These are phyloP conservation scores for Sinocyclocheilus maitianheensis DNA, from an alignment of 2,113 vertebrate species.

Conservation along the genomic window DNA sequence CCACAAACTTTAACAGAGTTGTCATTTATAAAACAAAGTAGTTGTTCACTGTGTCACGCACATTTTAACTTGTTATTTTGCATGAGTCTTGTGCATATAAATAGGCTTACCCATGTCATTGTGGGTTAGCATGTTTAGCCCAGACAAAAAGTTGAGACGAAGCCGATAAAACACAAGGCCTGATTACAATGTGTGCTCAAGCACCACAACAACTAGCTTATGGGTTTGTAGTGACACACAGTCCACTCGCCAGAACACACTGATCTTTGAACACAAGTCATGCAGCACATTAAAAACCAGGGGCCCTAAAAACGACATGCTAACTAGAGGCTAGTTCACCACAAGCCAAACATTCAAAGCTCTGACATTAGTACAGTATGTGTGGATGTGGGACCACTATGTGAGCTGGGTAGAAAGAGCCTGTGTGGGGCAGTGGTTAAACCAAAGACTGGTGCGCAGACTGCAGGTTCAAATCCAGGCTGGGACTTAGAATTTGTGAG, in stretches of 20 bases:
- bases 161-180: neutral
- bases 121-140: neutral
- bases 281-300: conserved; percentile 41
- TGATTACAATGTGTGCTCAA: conserved; percentile 1
- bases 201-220: conserved; percentile 14
- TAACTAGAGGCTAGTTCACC: conserved; percentile 44
- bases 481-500: neutral
- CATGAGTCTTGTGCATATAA: neutral
- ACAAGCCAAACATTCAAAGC: conserved; percentile 12
- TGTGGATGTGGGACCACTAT: neutral
- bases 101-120: conserved; percentile 11
- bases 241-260: neutral
- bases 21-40: neutral
- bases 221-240: neutral
- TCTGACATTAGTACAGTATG: conserved; percentile 20
- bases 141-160: conserved; percentile 23
- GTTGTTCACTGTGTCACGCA: neutral
- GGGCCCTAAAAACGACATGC: conserved; percentile 45
- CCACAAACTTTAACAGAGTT: neutral
- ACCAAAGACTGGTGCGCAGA: neutral
- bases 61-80: neutral
- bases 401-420: neutral
- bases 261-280: conserved; percentile 27
- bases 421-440: conserved; percentile 1
- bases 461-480: conserved; percentile 19